Base-by-base conservation (phyloP, 2,888 invertebrate species). In the Zootermopsis nevadensis region DNA sequence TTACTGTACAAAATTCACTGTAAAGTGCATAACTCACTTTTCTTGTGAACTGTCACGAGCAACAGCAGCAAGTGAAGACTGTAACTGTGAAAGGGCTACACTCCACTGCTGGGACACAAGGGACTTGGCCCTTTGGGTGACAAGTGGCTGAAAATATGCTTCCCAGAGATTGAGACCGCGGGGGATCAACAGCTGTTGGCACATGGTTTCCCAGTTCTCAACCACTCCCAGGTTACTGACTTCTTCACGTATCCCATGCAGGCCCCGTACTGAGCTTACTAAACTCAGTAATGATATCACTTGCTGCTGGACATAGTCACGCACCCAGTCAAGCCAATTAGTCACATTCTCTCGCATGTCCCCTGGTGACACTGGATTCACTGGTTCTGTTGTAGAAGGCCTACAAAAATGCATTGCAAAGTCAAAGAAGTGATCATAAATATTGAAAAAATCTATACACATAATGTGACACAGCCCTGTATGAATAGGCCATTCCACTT, bases 221-320 rank as follows among this genome's bases (percentile, higher is more conserved):
- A 60, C 85, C 86, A 87, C 88, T 92, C 93, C 92, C 48, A 93
- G 91, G 88, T 92, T 92, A 81, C 93, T 91, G 0, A 94, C 93
- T 86, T 94, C 94, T 86, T 94, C 93, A 81, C 95, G 91, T 82
- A 95, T 94, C 83, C 94, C 93, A 86, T 95, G 94, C 84, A 96
- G 90, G 0, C 93, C 93, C 88, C 93, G 94, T 81, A 95, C 92
- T 79, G 93, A 93, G 4, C 93, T 92, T 6, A 96, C 92, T 80
- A 95, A 91, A 84, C 93, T 90, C 3, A 93, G 90, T 15, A 96
- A 89, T 0, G 91, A 90, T 86, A 92, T 92, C 0, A 93, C 91
- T 69, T 94, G 91, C 27, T 93, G 92, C 0, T 89, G 89, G 33
- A 92, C 90, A 83, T 93, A 92, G 2, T 92, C 90, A 48, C 88